Evolutionary conservation across 2,797 vertebrate species (phyloP).

Genomic region (Pangasius sanitwongsei): DNA sequence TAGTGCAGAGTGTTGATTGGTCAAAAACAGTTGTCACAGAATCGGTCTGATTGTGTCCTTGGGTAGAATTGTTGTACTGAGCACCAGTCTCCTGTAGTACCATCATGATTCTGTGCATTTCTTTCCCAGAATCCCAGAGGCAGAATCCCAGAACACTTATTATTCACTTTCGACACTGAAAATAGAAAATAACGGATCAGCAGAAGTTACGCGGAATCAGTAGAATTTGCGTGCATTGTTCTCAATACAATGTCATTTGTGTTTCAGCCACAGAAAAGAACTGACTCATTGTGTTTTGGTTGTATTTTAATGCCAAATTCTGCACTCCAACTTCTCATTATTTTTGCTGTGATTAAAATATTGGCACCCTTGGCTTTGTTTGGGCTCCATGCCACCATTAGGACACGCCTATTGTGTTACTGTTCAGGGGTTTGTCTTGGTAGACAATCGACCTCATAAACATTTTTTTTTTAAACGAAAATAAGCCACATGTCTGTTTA

Average conservation of each 20-base stretch:
- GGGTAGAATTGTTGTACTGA: neutral
- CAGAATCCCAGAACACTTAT: neutral
- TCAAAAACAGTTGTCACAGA: neutral
- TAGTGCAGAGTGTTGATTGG: neutral
- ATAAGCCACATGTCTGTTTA: neutral
- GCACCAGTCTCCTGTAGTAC: neutral
- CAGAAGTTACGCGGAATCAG: neutral
- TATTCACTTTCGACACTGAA: neutral
- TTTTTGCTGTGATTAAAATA: neutral
- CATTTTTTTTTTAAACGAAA: neutral
- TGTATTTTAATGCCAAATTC: too few species aligned
- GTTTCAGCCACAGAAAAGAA: constrained; percentile 13
- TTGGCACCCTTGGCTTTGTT: neutral
- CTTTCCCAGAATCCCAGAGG: neutral
- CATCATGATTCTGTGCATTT: neutral
- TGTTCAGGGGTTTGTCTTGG: neutral
- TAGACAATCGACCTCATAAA: neutral
- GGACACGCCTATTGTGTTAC: neutral
- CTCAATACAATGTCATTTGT: constrained; percentile 2
- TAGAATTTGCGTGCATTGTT: neutral
- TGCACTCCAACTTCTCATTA: neutral
- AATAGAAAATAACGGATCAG: neutral
- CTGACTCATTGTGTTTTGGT: constrained; percentile 1
- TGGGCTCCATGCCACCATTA: neutral
- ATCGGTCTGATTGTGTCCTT: neutral